These are phyloP conservation scores for Catalaphyllia jardinei DNA, from an alignment of 64 coral and sea anemone species.

Conservation along the genomic window DNA sequence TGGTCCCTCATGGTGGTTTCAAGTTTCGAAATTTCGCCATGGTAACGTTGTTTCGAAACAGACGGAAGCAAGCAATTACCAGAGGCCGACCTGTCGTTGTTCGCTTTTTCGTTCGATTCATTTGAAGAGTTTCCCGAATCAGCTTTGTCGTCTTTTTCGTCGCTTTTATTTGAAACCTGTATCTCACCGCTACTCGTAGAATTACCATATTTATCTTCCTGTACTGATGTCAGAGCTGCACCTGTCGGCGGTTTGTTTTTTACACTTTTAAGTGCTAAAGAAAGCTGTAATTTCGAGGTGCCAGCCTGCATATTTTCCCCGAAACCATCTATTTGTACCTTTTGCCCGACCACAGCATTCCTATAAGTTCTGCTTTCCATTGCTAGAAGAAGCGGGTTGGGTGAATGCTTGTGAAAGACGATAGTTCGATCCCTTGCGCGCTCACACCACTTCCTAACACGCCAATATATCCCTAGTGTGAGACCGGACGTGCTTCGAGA, in stretches of 20 bases:
- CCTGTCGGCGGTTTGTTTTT: slow-evolving; percentile 41
- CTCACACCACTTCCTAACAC: slow-evolving; percentile 89
- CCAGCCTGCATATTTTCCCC: slow-evolving; percentile 80
- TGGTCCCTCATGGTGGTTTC: slow-evolving; percentile 30
- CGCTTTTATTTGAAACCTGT: background rate
- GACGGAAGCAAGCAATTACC: slow-evolving; percentile 27
- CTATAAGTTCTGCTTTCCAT: slow-evolving; percentile 84
- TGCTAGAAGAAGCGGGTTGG: slow-evolving; percentile 76
- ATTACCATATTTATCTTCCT: slow-evolving; percentile 1
- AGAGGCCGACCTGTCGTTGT: slow-evolving; percentile 2
- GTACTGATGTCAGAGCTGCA: slow-evolving; percentile 24
- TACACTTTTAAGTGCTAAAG: slow-evolving; percentile 29
- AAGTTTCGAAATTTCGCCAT: slow-evolving; percentile 47
- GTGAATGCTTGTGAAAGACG: slow-evolving; percentile 80
- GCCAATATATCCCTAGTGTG: slow-evolving; percentile 67
- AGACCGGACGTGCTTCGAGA: slow-evolving; percentile 78
- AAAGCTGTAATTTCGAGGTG: slow-evolving; percentile 57
- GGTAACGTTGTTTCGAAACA: slow-evolving; percentile 57
- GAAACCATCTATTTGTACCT: slow-evolving; percentile 88
- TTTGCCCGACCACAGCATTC: slow-evolving; percentile 83
- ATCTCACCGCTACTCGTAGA: background rate
- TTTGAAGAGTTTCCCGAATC: background rate
- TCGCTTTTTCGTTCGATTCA: background rate
- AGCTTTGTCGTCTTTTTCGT: background rate
- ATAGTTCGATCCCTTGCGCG: slow-evolving; percentile 79